A percentile compares a stretch with the other conserved stretches of the same genome.
phyloP scores from a whole-genome alignment of 1,140 invertebrate genomes.

The Thaumetopoea pityocampa region DNA sequence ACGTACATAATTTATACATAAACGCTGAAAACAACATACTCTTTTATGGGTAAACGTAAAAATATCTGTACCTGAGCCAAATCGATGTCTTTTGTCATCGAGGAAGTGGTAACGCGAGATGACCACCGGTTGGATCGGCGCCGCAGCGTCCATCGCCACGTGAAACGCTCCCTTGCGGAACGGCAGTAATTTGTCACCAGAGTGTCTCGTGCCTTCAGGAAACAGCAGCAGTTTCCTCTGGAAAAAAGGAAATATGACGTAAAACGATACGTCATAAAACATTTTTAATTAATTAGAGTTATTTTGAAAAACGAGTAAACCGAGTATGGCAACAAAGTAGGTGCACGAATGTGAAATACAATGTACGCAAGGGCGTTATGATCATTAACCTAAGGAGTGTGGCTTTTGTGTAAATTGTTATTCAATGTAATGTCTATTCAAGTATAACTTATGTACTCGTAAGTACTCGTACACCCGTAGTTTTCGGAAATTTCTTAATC shows the following conservation, averaged over 20 bases:
- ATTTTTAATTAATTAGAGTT: not conserved
- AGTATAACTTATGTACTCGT: no score
- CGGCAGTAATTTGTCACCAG: constrained; percentile 81
- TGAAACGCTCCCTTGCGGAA: constrained; percentile 97
- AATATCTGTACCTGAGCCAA: constrained; percentile 86
- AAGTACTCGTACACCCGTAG: no score
- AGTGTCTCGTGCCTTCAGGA: constrained; percentile 86
- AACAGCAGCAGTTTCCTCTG: constrained; percentile 85
- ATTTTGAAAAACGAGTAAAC: constrained; percentile 2
- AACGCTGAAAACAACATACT: no score
- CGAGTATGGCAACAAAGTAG: no score
- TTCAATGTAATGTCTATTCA: no score
- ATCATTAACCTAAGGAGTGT: no score
- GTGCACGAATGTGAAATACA: no score
- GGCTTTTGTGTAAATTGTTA: no score
- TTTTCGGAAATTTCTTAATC: no score
- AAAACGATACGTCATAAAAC: constrained; percentile 1
- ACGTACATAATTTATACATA: no score
- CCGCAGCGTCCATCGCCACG: constrained; percentile 88
- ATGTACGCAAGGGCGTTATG: no score
- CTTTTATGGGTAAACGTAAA: no score
- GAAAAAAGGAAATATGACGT: constrained; percentile 25
- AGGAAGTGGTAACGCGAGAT: constrained; percentile 93
- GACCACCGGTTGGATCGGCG: constrained; percentile 91
- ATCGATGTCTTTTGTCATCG: constrained; percentile 82